Evolutionary conservation across 2,888 invertebrate species (phyloP).

Genomic region (Osedax frankpressi): DNA sequence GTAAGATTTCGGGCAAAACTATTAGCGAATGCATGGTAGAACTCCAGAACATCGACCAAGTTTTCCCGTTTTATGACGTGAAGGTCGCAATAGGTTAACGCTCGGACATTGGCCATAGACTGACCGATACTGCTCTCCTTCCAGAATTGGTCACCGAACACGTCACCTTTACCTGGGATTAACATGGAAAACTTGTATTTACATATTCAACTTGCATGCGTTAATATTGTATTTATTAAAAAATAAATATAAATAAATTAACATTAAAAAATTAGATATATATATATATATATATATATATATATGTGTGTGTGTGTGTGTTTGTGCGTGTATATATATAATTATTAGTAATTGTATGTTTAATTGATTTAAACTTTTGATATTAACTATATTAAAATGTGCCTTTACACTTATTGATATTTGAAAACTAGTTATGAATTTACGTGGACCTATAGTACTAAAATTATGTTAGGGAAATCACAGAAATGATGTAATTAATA

Average conservation of each 20-base stretch:
- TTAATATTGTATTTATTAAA: too few relatives aligned
- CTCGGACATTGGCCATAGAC: slow-evolving; percentile 95
- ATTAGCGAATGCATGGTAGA: slow-evolving; percentile 98
- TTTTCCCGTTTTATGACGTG: slow-evolving; percentile 90
- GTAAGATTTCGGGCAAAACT: slow-evolving; percentile 94
- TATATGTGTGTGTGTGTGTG: background rate
- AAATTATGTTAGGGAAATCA: too few relatives aligned
- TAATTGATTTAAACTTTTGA: too few relatives aligned
- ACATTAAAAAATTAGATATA: background rate
- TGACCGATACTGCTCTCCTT: slow-evolving; percentile 82
- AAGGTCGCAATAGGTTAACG: slow-evolving; percentile 96
- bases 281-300: background rate
- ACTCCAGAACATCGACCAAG: slow-evolving; percentile 78
- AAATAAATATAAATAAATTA: background rate
- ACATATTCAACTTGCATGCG: too few relatives aligned
- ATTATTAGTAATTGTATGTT: too few relatives aligned
- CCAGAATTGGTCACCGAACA: slow-evolving; percentile 99
- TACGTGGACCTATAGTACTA: too few relatives aligned
- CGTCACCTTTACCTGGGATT: slow-evolving; percentile 80
- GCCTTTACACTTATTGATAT: too few relatives aligned
- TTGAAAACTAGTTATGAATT: too few relatives aligned
- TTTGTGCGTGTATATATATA: too few relatives aligned
- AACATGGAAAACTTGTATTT: too few relatives aligned
- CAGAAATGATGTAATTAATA: too few relatives aligned
- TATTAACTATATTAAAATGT: too few relatives aligned